Percentiles rank a stretch among this genome's conserved stretches.
Evolutionary conservation across 2,797 vertebrate genomes (phyloP).

Genomic region (Lepus oiostolus): DNA sequence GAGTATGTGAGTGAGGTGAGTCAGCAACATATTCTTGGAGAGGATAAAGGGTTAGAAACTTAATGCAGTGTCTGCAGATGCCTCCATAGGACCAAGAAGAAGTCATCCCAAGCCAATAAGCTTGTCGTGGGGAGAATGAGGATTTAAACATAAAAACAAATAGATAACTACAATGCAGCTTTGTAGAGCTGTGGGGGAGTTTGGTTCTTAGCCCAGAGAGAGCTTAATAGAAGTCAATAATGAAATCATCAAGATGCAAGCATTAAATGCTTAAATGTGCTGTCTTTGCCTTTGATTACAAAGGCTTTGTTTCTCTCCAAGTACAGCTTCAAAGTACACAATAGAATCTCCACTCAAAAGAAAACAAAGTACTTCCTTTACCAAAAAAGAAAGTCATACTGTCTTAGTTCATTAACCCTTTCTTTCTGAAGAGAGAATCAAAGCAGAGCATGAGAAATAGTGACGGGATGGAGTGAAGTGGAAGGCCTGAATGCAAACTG

Average conservation of each 20-base stretch:
- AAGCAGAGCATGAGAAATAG: slow-evolving; percentile 29
- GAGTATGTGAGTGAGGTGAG: neutral
- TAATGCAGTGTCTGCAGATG: slow-evolving; percentile 21
- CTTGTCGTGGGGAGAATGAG: slow-evolving; percentile 54
- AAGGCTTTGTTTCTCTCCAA: slow-evolving; percentile 62
- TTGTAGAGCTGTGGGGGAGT: slow-evolving; percentile 78
- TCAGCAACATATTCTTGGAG: neutral
- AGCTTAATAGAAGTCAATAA: slow-evolving; percentile 83
- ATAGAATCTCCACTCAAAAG: slow-evolving; percentile 28
- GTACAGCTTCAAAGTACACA: neutral
- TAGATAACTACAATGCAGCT: slow-evolving; percentile 71
- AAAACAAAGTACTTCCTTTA: slow-evolving; percentile 39
- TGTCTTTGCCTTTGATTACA: slow-evolving; percentile 62
- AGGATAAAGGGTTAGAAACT: slow-evolving; percentile 9
- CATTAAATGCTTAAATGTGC: slow-evolving; percentile 69
- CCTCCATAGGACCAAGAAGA: slow-evolving; percentile 71
- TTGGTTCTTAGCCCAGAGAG: slow-evolving; percentile 82
- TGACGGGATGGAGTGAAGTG: neutral
- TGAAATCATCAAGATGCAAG: slow-evolving; percentile 78
- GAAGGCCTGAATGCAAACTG: neutral
- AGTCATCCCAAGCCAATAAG: slow-evolving; percentile 75
- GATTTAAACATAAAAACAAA: slow-evolving; percentile 80
- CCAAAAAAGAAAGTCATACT: neutral
- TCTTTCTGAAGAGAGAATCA: slow-evolving; percentile 44
- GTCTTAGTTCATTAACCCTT: slow-evolving; percentile 43